Percentiles rank a stretch among this genome's conserved stretches.
Evolutionary conservation across 1,140 invertebrate genomes (phyloP).

Genomic region (Dryas iulia): DNA sequence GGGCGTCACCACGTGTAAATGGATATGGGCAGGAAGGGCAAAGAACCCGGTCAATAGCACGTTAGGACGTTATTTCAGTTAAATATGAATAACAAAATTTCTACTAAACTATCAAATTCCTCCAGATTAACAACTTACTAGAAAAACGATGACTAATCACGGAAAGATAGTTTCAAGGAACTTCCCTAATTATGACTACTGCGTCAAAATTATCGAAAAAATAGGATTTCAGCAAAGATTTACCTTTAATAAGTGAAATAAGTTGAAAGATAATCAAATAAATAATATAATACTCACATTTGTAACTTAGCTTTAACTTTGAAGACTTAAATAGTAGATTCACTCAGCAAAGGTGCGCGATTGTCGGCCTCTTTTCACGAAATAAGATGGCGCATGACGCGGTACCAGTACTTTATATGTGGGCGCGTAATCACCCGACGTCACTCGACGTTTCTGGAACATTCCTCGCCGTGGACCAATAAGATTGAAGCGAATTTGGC

Average conservation of each 20-base stretch:
- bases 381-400: constrained; percentile 60
- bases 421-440: constrained; percentile 50
- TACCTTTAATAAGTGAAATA: background rate
- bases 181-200: constrained; percentile 14
- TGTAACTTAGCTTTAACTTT: constrained; percentile 44
- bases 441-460: constrained; percentile 72
- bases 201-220: background rate
- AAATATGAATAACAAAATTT: background rate
- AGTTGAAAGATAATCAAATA: background rate
- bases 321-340: constrained; percentile 61
- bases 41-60: background rate
- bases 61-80: background rate
- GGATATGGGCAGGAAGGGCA: background rate
- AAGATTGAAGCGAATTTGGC: constrained; percentile 17
- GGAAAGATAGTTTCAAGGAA: constrained; percentile 24
- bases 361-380: constrained; percentile 70
- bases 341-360: constrained; percentile 76
- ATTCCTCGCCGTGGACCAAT: constrained; percentile 61
- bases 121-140: background rate
- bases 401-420: constrained; percentile 51
- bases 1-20: constrained; percentile 1
- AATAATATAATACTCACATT: constrained; percentile 56
- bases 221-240: background rate
- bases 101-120: background rate
- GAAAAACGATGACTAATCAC: background rate